phyloP scores from a whole-genome alignment of 2,797 vertebrate species.

The Notolabrus celidotus region DNA sequence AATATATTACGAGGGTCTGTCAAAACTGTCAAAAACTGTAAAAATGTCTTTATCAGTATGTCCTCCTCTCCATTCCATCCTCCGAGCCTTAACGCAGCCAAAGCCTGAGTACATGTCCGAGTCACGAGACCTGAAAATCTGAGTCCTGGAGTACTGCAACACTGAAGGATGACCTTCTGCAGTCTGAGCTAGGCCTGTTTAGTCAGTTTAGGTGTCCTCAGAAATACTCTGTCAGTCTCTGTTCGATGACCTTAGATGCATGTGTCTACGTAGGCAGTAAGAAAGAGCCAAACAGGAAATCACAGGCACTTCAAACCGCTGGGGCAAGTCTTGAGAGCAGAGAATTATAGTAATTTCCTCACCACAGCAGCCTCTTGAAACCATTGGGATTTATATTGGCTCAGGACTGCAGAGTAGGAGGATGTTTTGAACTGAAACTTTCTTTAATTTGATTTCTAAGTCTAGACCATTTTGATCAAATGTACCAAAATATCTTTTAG shows the following conservation, averaged over 20 bases:
- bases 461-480: conserved; percentile 14
- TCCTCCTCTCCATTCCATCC: too few relatives aligned
- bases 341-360: conserved; percentile 32
- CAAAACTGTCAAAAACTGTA: too few relatives aligned
- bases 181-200: background rate
- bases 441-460: conserved; percentile 22
- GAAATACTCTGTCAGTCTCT: background rate
- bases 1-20: too few relatives aligned
- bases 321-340: conserved; percentile 23
- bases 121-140: too few relatives aligned
- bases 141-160: too few relatives aligned
- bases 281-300: conserved; percentile 53
- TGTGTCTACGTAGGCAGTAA: conserved; percentile 32
- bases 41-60: too few relatives aligned
- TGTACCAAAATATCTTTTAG: conserved; percentile 18
- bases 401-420: conserved; percentile 23
- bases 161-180: background rate
- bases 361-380: conserved; percentile 29
- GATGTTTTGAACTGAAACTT: conserved; percentile 33
- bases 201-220: conserved; percentile 14
- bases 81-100: too few relatives aligned
- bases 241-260: conserved; percentile 32
- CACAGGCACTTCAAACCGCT: conserved; percentile 19
- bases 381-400: conserved; percentile 33
- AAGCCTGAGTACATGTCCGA: too few relatives aligned